A percentile compares a stretch with the other conserved stretches of the same genome.
These are phyloP conservation scores for Leptura quadrifasciata DNA, from an alignment of 2,888 invertebrate species.

Conservation along the genomic window DNA sequence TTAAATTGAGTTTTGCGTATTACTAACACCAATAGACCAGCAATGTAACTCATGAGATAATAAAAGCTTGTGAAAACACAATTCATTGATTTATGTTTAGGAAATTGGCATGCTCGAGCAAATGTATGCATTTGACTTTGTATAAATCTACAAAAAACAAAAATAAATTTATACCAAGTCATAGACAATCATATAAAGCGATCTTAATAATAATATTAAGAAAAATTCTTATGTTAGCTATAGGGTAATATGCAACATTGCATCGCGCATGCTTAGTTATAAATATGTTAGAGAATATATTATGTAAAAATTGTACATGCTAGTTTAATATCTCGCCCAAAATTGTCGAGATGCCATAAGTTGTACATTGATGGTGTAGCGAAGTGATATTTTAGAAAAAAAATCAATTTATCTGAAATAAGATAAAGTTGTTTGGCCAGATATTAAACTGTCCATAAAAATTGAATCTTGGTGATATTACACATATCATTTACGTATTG, in stretches of 20 bases:
- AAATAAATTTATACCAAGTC: conserved; percentile 69
- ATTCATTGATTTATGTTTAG: conserved; percentile 4
- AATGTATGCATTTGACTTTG: conserved; percentile 68
- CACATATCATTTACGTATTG: conserved; percentile 63
- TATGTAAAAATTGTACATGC: conserved; percentile 13
- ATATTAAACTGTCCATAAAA: conserved; percentile 27
- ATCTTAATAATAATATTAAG: conserved; percentile 62
- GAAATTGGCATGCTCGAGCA: conserved; percentile 64
- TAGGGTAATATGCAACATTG: conserved; percentile 67
- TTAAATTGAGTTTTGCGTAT: too few species aligned
- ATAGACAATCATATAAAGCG: conserved; percentile 71
- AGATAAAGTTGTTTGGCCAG: conserved; percentile 21
- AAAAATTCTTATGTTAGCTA: conserved; percentile 71
- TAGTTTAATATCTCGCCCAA: conserved; percentile 20
- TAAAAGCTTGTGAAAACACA: conserved; percentile 26
- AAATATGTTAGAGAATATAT: conserved; percentile 17
- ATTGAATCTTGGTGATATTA: conserved; percentile 61
- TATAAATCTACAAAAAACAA: conserved; percentile 63
- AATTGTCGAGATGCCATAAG: background rate
- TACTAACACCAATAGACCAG: too few species aligned
- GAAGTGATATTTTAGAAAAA: conserved; percentile 31
- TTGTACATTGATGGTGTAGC: background rate
- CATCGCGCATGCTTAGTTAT: conserved; percentile 62
- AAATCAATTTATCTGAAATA: conserved; percentile 2
- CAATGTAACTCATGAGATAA: background rate